These are phyloP conservation scores for Mus spretus DNA, from an alignment of 2,797 vertebrate genomes.

Conservation along the genomic window DNA sequence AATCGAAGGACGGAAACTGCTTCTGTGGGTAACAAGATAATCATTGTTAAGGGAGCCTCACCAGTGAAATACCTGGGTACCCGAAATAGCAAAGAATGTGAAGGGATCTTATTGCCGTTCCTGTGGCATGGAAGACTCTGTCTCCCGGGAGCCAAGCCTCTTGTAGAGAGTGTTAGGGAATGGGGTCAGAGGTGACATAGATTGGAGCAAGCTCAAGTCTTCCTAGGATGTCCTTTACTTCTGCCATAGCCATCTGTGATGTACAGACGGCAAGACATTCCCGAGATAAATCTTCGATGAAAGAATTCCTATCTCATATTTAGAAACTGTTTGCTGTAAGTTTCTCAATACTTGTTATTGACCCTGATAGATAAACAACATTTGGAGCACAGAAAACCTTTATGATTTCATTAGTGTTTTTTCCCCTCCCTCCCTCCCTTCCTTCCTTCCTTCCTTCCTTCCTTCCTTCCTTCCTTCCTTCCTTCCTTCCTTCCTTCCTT, in stretches of 20 bases:
- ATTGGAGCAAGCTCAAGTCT: not conserved
- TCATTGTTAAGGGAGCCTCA: not conserved
- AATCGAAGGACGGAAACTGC: not conserved
- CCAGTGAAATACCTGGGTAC: not conserved
- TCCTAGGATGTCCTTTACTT: not conserved
- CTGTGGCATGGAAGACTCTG: not conserved
- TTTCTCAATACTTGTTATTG: not conserved
- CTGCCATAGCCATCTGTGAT: not conserved
- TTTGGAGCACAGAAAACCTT: not conserved
- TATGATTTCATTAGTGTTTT: not conserved
- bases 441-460: not conserved
- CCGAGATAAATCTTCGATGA: not conserved
- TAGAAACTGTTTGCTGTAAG: not conserved
- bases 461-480: not conserved
- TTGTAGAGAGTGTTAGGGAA: not conserved
- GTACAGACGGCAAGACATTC: not conserved
- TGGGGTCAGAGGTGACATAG: not conserved
- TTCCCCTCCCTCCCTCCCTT: not conserved
- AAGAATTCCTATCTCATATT: not conserved
- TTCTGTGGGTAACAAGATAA: not conserved
- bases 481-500: too few relatives aligned
- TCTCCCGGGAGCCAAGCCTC: not conserved
- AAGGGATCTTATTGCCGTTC: not conserved
- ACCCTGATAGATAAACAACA: not conserved
- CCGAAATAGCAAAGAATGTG: slow-evolving; percentile 16